Evolutionary conservation across 2,113 vertebrate genomes (phyloP), one percentile per base, ranked within the genome.

Genomic region (Nipponia nippon): DNA sequence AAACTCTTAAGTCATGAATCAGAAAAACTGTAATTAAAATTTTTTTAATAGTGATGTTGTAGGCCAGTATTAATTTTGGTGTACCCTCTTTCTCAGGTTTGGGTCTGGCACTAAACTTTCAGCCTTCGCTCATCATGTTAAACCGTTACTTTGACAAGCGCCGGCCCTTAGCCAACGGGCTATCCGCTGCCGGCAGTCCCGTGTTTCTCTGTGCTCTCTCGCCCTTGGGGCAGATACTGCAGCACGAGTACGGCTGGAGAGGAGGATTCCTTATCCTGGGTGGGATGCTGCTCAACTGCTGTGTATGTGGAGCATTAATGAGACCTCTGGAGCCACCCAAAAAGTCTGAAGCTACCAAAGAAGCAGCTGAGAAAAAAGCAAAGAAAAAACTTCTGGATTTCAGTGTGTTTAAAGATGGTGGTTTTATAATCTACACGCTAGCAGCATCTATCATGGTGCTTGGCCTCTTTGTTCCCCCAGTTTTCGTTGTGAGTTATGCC

Each of bases 51-150:
- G 20, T 19, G n/a, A 49, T 50, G 38, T 5, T 59, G 73, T 40
- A 55, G 42, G 26, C 14, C 50, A 30, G 29, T 46, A 47, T 86
- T 89, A 36, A 96, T 83, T 92, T 73, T 69, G 71, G 22, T 25
- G 34, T 47, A 26, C 47, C 26, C 23, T 87, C 71, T 87, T 11
- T 92, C 55, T 23, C 96, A 99, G 99, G 99, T 98, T 93, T 99
- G 98, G 99, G 99, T 26, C 96, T 99, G 92, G 99, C 99, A 4
- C 97, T 99, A 78, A 99, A 99, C 97, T 99, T 99, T 95, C 99
- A 99, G 97, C 99, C 99, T 9, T 99, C 99, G 0, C 98, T 99
- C 67, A 99, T 99, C 93, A 99, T 99, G 99, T 97, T 99, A 75
- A 99, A 99, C 96, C 98, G 99, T 17, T 99, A 99, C 98, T 99